phyloP scores from a whole-genome alignment of 2,113 vertebrate genomes.

The Protomyctophum bolini region DNA sequence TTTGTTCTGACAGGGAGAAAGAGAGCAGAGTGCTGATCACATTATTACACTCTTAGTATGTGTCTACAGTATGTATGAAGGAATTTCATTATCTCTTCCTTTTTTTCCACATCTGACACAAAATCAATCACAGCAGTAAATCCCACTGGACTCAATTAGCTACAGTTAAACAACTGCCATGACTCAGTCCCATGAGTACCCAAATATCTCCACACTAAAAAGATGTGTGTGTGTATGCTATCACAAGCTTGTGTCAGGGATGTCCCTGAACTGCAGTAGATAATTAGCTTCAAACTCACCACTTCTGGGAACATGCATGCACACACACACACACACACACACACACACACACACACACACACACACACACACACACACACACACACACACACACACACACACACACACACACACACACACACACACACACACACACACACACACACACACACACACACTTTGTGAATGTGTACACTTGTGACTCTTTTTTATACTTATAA shows the following conservation, averaged over 20 bases:
- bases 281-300: constrained; percentile 58
- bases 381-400: too few species aligned
- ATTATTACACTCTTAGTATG: background rate
- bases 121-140: constrained; percentile 63
- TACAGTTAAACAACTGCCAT: constrained; percentile 69
- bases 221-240: constrained; percentile 33
- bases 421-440: too few species aligned
- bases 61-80: background rate
- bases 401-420: too few species aligned
- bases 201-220: constrained; percentile 34
- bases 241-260: constrained; percentile 36
- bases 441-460: too few species aligned
- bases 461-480: too few species aligned
- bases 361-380: background rate
- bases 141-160: constrained; percentile 82
- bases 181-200: constrained; percentile 50
- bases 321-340: background rate
- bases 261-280: constrained; percentile 44
- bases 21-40: background rate
- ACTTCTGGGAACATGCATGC: constrained; percentile 36
- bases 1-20: background rate
- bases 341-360: background rate
- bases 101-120: constrained; percentile 23
- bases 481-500: too few species aligned
- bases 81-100: background rate